Conservation (phyloP, 2,888 invertebrate species). For the Parasteatoda lunata region DNA sequence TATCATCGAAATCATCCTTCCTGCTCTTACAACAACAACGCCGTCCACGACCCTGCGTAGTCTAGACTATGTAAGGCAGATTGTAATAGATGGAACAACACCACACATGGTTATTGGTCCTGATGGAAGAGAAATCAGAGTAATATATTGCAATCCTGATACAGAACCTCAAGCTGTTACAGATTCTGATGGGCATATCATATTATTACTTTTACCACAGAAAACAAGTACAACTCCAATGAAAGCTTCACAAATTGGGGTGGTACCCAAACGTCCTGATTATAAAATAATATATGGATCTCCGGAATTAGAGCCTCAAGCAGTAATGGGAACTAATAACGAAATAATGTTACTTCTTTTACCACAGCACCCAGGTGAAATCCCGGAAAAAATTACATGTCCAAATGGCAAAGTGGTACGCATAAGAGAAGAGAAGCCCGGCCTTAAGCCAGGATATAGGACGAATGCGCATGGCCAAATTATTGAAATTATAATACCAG, state of each 20-base stretch:
- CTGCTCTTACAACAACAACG: not conserved
- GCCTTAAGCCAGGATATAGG: not conserved
- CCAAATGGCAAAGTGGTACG: not conserved
- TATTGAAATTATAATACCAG: not conserved
- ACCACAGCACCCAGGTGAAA: not conserved
- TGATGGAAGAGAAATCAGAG: not conserved
- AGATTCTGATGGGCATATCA: not conserved
- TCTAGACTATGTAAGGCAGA: not conserved
- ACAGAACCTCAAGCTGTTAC: not conserved
- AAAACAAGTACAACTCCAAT: not conserved
- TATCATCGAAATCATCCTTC: not conserved
- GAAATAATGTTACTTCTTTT: not conserved
- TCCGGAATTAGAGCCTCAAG: too few species aligned
- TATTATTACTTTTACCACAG: not conserved
- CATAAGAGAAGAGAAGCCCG: not conserved
- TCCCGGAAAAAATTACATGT: not conserved
- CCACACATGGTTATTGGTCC: not conserved
- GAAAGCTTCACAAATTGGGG: too few species aligned
- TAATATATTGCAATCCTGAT: not conserved
- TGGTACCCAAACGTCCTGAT: too few species aligned
- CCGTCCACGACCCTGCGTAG: not conserved
- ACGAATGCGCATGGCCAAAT: not conserved
- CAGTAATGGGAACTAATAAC: not conserved
- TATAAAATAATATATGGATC: too few species aligned
- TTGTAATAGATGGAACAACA: not conserved